Conservation (phyloP, 2,888 invertebrate species). For the Megamerina dolium region DNA sequence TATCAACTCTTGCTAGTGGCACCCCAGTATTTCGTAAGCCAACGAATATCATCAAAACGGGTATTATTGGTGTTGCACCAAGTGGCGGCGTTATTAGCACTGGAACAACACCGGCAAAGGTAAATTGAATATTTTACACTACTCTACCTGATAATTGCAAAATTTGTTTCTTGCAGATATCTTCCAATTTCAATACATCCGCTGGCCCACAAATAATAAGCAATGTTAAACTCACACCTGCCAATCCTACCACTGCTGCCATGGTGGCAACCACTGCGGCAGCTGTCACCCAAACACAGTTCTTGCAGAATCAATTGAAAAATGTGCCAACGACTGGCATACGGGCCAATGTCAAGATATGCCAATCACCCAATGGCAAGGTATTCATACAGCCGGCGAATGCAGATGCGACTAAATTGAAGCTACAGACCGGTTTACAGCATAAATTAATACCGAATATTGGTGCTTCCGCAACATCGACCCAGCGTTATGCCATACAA, state of each 20-base stretch:
- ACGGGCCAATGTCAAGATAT: conserved; percentile 42
- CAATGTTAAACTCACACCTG: conserved; percentile 37
- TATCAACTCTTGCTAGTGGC: conserved; percentile 8
- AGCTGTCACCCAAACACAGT: conserved; percentile 13
- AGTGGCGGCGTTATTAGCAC: background rate
- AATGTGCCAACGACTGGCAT: conserved; percentile 35
- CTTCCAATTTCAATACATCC: conserved; percentile 10
- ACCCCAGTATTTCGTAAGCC: conserved; percentile 28
- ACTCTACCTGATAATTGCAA: background rate
- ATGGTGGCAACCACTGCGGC: conserved; percentile 15
- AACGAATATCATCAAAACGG: conserved; percentile 26
- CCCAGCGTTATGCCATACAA: conserved; percentile 41
- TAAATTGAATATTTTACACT: no score
- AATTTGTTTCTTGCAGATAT: conserved; percentile 1
- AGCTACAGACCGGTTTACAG: conserved; percentile 19
- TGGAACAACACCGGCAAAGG: conserved; percentile 7
- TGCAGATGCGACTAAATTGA: conserved; percentile 21
- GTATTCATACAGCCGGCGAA: conserved; percentile 44
- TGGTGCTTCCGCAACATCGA: conserved; percentile 23
- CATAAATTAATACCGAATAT: conserved; percentile 24
- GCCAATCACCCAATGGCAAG: conserved; percentile 44
- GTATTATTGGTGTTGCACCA: conserved; percentile 13
- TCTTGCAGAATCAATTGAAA: conserved; percentile 28
- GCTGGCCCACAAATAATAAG: conserved; percentile 33
- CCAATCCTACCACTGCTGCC: conserved; percentile 18